Percentiles rank a stretch among this genome's conserved stretches.
phyloP scores from a whole-genome alignment of 2,113 vertebrate genomes.

The Ginglymostoma cirratum region DNA sequence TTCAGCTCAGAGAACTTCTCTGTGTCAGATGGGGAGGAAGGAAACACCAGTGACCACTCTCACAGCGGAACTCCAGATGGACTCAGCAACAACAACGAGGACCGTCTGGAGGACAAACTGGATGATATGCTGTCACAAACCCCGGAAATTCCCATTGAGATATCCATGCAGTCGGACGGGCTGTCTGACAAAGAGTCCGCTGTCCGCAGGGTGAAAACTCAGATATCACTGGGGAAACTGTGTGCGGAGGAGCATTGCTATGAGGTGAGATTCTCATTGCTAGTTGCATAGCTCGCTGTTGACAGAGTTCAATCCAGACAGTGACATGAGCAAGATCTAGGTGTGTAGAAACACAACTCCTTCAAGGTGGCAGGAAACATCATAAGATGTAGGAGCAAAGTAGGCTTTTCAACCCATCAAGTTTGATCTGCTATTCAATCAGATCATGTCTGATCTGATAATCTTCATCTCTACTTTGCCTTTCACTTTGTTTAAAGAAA shows the following conservation, averaged over 20 bases:
- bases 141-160: slow-evolving; percentile 93
- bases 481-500: no score
- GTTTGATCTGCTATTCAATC: no score
- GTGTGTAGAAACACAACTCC: not conserved
- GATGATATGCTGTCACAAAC: slow-evolving; percentile 90
- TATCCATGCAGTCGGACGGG: slow-evolving; percentile 91
- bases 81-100: slow-evolving; percentile 68
- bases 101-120: slow-evolving; percentile 64
- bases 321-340: not conserved
- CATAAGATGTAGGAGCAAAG: not conserved
- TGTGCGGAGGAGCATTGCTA: slow-evolving; percentile 83
- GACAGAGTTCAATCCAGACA: not conserved
- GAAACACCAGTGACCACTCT: slow-evolving; percentile 94
- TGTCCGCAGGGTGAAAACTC: slow-evolving; percentile 90
- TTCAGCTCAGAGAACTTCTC: slow-evolving; percentile 98
- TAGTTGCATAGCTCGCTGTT: not conserved
- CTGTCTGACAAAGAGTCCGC: slow-evolving; percentile 97
- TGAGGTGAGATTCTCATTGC: slow-evolving; percentile 62
- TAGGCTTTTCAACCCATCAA: no score
- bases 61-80: slow-evolving; percentile 80
- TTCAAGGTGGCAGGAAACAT: not conserved
- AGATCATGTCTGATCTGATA: no score
- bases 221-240: slow-evolving; percentile 94
- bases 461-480: no score
- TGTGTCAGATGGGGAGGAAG: slow-evolving; percentile 91